These are phyloP conservation scores for Itoplectis maculator DNA, from an alignment of 2,888 invertebrate species.

Conservation along the genomic window DNA sequence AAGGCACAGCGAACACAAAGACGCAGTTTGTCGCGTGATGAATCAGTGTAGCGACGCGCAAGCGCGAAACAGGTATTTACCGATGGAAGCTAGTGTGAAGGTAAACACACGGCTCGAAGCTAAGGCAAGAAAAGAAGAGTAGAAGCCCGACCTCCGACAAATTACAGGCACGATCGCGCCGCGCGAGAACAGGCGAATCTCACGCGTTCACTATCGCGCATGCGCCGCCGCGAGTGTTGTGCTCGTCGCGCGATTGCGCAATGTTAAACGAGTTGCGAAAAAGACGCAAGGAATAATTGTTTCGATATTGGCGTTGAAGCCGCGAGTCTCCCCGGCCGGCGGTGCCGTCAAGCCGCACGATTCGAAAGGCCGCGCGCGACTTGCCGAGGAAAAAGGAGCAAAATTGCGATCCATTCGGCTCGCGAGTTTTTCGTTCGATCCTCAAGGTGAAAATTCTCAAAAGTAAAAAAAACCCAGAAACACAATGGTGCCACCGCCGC, in stretches of 20 bases:
- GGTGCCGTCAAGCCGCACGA: slow-evolving; percentile 29
- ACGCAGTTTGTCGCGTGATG: slow-evolving; percentile 61
- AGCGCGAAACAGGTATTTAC: slow-evolving; percentile 56
- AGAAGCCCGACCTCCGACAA: slow-evolving; percentile 70
- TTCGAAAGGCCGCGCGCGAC: slow-evolving; percentile 28
- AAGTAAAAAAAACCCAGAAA: slow-evolving; percentile 23
- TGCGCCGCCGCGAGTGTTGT: slow-evolving; percentile 4
- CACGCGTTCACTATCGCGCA: slow-evolving; percentile 37
- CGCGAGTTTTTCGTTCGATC: slow-evolving; percentile 18
- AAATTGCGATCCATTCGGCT: slow-evolving; percentile 4
- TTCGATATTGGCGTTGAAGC: slow-evolving; percentile 66
- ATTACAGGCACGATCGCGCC: slow-evolving; percentile 69
- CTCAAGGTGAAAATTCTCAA: slow-evolving; percentile 48
- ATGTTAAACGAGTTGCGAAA: slow-evolving; percentile 69
- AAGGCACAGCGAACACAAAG: slow-evolving; percentile 37
- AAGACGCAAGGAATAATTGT: slow-evolving; percentile 70
- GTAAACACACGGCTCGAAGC: background rate
- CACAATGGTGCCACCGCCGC: slow-evolving; percentile 42
- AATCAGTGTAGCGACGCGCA: slow-evolving; percentile 56
- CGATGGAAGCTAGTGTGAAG: slow-evolving; percentile 1
- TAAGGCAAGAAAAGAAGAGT: slow-evolving; percentile 64
- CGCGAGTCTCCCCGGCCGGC: slow-evolving; percentile 32
- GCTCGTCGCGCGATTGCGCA: slow-evolving; percentile 64
- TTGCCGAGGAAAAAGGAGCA: slow-evolving; percentile 22
- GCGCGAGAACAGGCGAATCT: slow-evolving; percentile 42